Percentiles rank a stretch among this genome's conserved stretches.
These are phyloP conservation scores for Drosophila falleni DNA, from an alignment of 2,888 invertebrate genomes.

Conservation along the genomic window DNA sequence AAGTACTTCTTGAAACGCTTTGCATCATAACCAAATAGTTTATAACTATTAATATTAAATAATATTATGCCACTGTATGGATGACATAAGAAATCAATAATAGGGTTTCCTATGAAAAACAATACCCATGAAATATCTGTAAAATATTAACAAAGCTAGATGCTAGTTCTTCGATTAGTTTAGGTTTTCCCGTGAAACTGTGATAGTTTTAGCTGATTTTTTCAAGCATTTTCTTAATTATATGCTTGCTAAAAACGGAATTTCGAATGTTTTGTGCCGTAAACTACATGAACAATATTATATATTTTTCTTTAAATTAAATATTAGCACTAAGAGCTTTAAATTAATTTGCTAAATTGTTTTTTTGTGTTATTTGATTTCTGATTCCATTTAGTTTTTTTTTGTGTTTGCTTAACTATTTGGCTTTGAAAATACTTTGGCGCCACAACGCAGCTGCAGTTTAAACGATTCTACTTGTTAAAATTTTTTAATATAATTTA, in stretches of 20 bases:
- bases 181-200: conserved; percentile 2
- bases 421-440: conserved; percentile 82
- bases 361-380: conserved; percentile 34
- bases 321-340: conserved; percentile 41
- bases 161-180: conserved; percentile 18
- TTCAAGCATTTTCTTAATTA: conserved; percentile 19
- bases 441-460: conserved; percentile 69
- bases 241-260: conserved; percentile 56
- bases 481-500: conserved; percentile 1
- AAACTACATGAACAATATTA: conserved; percentile 26
- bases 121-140: conserved; percentile 17
- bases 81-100: conserved; percentile 30
- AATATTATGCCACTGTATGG: conserved; percentile 29
- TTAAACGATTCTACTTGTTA: conserved; percentile 13
- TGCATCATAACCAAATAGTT: conserved; percentile 55
- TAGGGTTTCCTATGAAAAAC: conserved; percentile 19
- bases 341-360: conserved; percentile 51
- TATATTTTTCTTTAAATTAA: conserved; percentile 24
- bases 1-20: conserved; percentile 62
- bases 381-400: conserved; percentile 33
- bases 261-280: conserved; percentile 73
- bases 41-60: conserved; percentile 59
- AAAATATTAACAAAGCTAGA: conserved; percentile 26
- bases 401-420: conserved; percentile 79
- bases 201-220: background rate